Percentiles rank a stretch among this genome's conserved stretches.
Conservation (phyloP, 2,888 invertebrate species). For the Scrobipalpa atriplicella region DNA sequence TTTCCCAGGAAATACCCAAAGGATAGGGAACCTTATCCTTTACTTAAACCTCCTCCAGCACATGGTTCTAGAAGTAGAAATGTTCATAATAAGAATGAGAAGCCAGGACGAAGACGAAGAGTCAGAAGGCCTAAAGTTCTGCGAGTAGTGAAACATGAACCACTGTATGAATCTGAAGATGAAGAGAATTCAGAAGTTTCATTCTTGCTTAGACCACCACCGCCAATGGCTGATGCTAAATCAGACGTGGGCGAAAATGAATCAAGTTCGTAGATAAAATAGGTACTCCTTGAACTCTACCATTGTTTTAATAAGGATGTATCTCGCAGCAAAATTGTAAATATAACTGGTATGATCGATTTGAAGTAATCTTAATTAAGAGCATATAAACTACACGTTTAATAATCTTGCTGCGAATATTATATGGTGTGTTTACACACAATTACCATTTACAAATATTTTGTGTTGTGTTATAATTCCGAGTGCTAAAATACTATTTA, state of each 20-base stretch:
- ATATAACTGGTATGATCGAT: too few species aligned
- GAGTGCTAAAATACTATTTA: neutral
- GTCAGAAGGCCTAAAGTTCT: conserved; percentile 59
- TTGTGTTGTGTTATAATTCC: conserved; percentile 10
- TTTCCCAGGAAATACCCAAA: conserved; percentile 66
- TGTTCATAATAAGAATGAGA: conserved; percentile 54
- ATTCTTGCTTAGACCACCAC: conserved; percentile 60
- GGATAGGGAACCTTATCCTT: conserved; percentile 69
- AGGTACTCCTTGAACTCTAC: neutral
- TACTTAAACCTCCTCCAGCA: conserved; percentile 73
- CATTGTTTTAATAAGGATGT: neutral
- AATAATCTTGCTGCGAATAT: neutral
- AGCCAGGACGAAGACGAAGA: conserved; percentile 58
- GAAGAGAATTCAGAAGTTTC: conserved; percentile 56
- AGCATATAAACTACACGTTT: neutral
- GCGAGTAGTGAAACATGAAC: conserved; percentile 63
- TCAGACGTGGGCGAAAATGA: conserved; percentile 44
- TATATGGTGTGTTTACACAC: neutral
- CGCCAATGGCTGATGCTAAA: conserved; percentile 58
- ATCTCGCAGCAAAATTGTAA: neutral
- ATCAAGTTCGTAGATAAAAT: conserved; percentile 29
- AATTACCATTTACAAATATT: conserved; percentile 10
- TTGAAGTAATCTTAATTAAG: too few species aligned
- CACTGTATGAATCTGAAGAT: conserved; percentile 63
- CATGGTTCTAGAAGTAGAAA: conserved; percentile 52